Percentiles rank a stretch among this genome's conserved stretches.
Evolutionary conservation across 37 sponge, comb jelly and placozoan genomes (phyloP).

Genomic region (Eunapius fragilis): DNA sequence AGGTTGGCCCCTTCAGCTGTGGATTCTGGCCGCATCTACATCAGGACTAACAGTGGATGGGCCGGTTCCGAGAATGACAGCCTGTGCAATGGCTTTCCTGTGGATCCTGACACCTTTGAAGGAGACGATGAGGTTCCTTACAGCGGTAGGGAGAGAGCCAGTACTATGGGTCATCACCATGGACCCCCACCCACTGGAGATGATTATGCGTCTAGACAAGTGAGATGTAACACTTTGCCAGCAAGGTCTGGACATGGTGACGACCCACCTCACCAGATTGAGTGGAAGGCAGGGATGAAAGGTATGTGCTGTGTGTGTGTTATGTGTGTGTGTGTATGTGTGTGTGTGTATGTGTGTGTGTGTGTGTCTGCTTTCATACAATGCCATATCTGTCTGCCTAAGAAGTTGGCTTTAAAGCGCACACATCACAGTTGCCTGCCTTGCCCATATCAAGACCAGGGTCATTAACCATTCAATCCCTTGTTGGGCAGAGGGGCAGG

Average conservation of each 20-base stretch:
- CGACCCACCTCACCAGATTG: neutral
- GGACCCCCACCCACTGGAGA: neutral
- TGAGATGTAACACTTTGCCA: neutral
- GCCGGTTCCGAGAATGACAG: neutral
- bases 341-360: neutral
- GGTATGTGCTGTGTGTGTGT: slow-evolving; percentile 22
- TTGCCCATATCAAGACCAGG: neutral
- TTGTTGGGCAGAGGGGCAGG: too few species aligned
- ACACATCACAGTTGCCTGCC: neutral
- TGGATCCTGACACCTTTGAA: slow-evolving; percentile 5
- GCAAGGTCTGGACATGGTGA: neutral
- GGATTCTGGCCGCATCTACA: neutral
- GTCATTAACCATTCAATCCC: neutral
- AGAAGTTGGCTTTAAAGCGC: neutral
- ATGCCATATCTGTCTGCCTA: neutral
- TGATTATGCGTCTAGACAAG: neutral
- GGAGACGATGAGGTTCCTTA: slow-evolving; percentile 12
- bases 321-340: neutral
- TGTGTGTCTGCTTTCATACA: neutral
- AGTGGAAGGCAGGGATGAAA: slow-evolving; percentile 66
- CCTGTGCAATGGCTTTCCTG: neutral
- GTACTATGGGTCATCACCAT: neutral
- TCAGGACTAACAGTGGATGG: neutral
- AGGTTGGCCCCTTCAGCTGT: neutral
- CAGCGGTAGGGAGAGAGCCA: neutral